Percentiles rank a stretch among this genome's conserved stretches.
These are phyloP conservation scores for Silurus asotus DNA, from an alignment of 2,113 vertebrate species.

Conservation along the genomic window DNA sequence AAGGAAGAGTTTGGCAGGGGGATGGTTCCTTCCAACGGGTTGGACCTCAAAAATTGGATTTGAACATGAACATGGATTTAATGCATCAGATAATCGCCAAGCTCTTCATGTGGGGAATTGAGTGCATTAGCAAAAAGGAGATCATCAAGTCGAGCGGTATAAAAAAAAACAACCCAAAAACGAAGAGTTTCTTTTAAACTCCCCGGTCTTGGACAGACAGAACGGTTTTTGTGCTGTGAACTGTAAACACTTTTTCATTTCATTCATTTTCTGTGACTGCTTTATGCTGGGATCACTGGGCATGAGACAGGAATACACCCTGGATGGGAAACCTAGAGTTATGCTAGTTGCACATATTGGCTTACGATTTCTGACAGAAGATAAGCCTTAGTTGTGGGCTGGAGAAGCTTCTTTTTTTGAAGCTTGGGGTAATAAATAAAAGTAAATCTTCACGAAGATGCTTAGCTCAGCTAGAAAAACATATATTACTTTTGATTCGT, in stretches of 20 bases:
- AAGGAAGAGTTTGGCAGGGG: background rate
- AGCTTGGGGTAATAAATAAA: background rate
- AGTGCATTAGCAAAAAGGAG: background rate
- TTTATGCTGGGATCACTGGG: background rate
- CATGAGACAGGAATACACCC: background rate
- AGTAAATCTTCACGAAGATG: background rate
- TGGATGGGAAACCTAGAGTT: background rate
- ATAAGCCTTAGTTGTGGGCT: background rate
- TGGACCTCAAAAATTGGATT: background rate
- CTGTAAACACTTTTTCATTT: background rate
- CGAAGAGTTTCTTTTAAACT: background rate
- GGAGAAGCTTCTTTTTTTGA: background rate
- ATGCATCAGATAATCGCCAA: constrained; percentile 26
- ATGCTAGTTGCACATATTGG: background rate
- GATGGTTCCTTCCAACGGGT: background rate
- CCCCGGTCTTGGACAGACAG: background rate
- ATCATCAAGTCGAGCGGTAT: background rate
- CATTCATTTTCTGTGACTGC: background rate
- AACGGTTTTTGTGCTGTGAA: background rate
- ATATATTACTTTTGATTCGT: background rate
- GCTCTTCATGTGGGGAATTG: constrained; percentile 1
- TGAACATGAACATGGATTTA: constrained; percentile 1
- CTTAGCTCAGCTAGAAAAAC: background rate
- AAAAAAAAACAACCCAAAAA: background rate
- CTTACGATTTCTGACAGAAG: no score